These are phyloP conservation scores for Diplosoma virens DNA, from an alignment of 23 tunicate genomes.

Conservation along the genomic window DNA sequence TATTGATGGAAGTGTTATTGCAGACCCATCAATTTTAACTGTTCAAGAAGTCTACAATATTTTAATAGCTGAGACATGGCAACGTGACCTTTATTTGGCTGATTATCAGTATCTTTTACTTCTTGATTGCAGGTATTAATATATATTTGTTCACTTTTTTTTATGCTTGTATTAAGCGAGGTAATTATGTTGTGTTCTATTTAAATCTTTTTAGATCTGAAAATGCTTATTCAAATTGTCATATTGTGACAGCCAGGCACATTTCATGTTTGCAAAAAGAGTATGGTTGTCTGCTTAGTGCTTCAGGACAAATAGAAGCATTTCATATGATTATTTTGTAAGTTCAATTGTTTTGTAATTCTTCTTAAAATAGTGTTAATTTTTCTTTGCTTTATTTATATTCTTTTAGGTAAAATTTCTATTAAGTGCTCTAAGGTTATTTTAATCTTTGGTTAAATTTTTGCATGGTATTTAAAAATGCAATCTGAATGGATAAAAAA, in stretches of 20 bases:
- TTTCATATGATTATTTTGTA: constrained; percentile 54
- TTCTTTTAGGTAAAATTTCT: neutral
- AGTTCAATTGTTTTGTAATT: constrained; percentile 14
- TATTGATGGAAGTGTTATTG: constrained; percentile 9
- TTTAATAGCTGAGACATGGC: constrained; percentile 66
- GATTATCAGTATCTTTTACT: constrained; percentile 38
- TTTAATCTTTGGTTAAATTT: neutral
- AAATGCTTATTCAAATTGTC: constrained; percentile 21
- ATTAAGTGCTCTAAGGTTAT: neutral
- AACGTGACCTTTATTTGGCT: constrained; percentile 25
- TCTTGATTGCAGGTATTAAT: constrained; percentile 73
- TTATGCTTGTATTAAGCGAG: too few relatives aligned
- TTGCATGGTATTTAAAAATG: neutral
- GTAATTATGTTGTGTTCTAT: too few relatives aligned
- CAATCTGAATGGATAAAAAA: neutral
- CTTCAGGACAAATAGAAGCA: constrained; percentile 40
- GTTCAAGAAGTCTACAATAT: constrained; percentile 55
- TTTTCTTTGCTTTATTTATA: too few relatives aligned
- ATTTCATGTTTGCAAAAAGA: constrained; percentile 28
- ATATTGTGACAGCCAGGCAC: constrained; percentile 51
- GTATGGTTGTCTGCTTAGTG: constrained; percentile 47
- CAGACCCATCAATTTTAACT: constrained; percentile 6
- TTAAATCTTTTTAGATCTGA: constrained; percentile 23
- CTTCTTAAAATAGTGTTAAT: too few relatives aligned
- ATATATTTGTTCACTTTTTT: neutral